Base-by-base conservation (phyloP, 2,888 invertebrate species). In the Cerceris ruficornis region DNA sequence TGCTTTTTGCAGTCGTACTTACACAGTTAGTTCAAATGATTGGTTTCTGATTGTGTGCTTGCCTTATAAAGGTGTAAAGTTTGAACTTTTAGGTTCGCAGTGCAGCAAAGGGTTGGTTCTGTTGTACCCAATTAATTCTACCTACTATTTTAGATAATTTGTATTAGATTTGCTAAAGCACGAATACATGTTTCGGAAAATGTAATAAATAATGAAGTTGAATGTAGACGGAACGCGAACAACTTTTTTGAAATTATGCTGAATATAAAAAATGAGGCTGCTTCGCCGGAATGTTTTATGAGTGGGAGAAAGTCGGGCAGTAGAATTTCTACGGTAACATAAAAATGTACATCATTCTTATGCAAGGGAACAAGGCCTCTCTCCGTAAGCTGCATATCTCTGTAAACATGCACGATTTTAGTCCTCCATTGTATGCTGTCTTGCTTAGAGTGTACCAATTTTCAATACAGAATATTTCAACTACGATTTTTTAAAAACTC, bases 201-300 rank as follows among this genome's bases (percentile, higher is more conserved):
- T 11, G 2, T 58, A 49, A 57, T 65, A 43, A 58, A 59, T 65
- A 52, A 70, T 43, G 28, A 65, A 65, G n/a, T 41, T 9, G 69
- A 52, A 61, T 46, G 39, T 39, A 39, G 41, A 49, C 14, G 52
- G 50, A 14, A n/a, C 39, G 64, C 17, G 64, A 54, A 59, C 17
- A 46, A 50, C 14, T 65, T 55, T 58, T 72, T 66, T 15, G 49
- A 58, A 72, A 72, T 62, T 71, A 71, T 61, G 50, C 65, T 14
- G 57, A 43, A 39, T 41, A 64, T 74, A 60, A 75, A 75, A 69
- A 55, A 60, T 17, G 9, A 1, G 59, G 49, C 17, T 65, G 52
- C 54, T 64, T 64, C 54, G 64, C 41, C 60, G 28, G 66, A 46
- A 43, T 55, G 57, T 71, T 75, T 75, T 67, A 75, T 62, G 9